These are phyloP conservation scores for Ectemnius lituratus DNA, from an alignment of 2,888 invertebrate species.

Conservation along the genomic window DNA sequence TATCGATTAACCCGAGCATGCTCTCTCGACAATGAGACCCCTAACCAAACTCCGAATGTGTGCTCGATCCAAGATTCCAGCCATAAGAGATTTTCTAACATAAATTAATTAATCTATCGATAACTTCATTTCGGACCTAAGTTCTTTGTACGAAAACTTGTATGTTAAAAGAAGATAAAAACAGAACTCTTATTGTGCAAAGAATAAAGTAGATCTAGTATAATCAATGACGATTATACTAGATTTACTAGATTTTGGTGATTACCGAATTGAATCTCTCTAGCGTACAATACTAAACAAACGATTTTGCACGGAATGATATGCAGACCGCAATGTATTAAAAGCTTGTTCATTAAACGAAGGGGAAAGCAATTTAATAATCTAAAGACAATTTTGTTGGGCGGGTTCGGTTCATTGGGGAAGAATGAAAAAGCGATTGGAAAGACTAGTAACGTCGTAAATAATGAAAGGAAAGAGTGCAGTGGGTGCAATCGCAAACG, in stretches of 20 bases:
- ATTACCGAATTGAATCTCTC: no score
- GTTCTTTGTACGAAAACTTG: neutral
- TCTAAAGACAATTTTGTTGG: no score
- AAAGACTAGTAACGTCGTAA: neutral
- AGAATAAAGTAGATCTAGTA: no score
- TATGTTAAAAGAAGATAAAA: neutral
- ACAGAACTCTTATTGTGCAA: neutral
- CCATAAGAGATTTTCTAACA: constrained; percentile 43
- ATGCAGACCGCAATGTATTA: no score
- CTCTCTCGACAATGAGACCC: constrained; percentile 61
- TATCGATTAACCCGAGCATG: constrained; percentile 68
- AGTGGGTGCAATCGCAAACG: neutral
- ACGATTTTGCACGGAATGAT: no score
- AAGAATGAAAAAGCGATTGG: no score
- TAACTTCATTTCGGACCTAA: constrained; percentile 29
- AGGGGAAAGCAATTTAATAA: no score
- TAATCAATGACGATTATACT: no score
- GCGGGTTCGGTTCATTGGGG: no score
- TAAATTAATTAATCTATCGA: constrained; percentile 46
- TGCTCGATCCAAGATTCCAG: constrained; percentile 55
- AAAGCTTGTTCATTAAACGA: no score
- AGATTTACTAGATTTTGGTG: no score
- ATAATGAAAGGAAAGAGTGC: neutral
- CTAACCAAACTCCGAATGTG: constrained; percentile 51
- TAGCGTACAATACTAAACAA: no score